Conservation (phyloP, 2,888 invertebrate species). For the Xylophagus ater region DNA sequence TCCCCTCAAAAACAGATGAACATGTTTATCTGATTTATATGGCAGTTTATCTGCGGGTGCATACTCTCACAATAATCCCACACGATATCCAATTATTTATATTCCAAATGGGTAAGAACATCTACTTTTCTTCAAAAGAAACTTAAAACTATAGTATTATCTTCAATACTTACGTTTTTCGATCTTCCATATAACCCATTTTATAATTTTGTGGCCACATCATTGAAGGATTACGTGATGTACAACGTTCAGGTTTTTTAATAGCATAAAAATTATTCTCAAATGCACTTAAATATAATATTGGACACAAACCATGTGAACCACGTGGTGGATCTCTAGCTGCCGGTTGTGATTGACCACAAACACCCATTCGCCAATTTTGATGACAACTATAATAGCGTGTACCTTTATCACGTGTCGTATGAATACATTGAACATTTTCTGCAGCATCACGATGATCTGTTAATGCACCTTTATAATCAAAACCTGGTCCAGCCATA, state of each 20-base stretch:
- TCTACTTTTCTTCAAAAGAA: neutral
- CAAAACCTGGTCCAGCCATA: slow-evolving; percentile 37
- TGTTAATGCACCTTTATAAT: slow-evolving; percentile 22
- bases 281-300: slow-evolving; percentile 34
- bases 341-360: slow-evolving; percentile 31
- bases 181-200: slow-evolving; percentile 32
- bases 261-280: slow-evolving; percentile 33
- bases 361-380: slow-evolving; percentile 33
- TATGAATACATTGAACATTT: slow-evolving; percentile 34
- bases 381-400: slow-evolving; percentile 30
- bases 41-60: no score
- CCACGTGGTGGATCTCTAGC: slow-evolving; percentile 27
- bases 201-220: slow-evolving; percentile 29
- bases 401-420: slow-evolving; percentile 34
- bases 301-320: slow-evolving; percentile 32
- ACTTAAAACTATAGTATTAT: no score
- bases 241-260: slow-evolving; percentile 25
- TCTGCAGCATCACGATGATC: slow-evolving; percentile 31
- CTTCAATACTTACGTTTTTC: slow-evolving; percentile 24
- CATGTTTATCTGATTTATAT: no score
- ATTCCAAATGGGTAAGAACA: neutral
- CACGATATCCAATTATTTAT: neutral
- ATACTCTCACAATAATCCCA: no score
- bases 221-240: slow-evolving; percentile 20
- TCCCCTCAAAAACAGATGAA: no score